Evolutionary conservation across 1,140 invertebrate genomes (phyloP), one percentile per base, ranked within the genome.

Genomic region (Diachasmimorpha longicaudata): DNA sequence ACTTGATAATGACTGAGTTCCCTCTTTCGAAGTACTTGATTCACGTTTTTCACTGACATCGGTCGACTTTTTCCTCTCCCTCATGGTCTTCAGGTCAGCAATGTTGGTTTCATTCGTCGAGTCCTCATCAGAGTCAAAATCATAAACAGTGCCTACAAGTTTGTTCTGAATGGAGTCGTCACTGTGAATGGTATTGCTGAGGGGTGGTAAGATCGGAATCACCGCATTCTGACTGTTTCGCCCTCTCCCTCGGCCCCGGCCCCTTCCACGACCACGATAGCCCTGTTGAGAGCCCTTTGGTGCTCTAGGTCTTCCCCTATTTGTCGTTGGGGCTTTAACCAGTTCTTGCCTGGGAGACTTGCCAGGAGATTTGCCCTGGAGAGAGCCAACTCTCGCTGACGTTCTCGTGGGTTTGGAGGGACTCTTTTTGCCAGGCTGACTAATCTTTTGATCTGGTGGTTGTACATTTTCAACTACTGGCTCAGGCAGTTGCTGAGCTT

Each of bases 41-140:
- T 92, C 92, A 31, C 89, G 89, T 44, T 85, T 90, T 68, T 94
- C 93, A 69, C 93, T 92, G 14, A 92, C 87, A 70, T 96, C 95
- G 0, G 93, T 92, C 0, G 94, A 96, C 79, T 94, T 93, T 75
- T 95, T 90, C 31, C 94, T 91, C 80, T 97, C 95, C 16, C 95
- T 88, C 90, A 96, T 92, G 11, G 94, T 93, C 81, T 95, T 91
- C 2, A 96, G 84, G 87, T 96, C 94, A 75, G 94, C 93, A 72
- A 96, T 93, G 79, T 91, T 93, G 36, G 94, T 92, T 74, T 93
- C 94, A 9, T 92, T 92, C 9, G 94, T 92, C 3, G 91, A 90
- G 79, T 96, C 95, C 79, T 96, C 95, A 77, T 96, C 94, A 74
- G 95, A 95, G 84, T 96, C 94, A 79, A 96, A 92, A 82, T 96